Conservation (phyloP, 53 echinoderm and acorn worm genomes). For the Zoroaster sp. region DNA sequence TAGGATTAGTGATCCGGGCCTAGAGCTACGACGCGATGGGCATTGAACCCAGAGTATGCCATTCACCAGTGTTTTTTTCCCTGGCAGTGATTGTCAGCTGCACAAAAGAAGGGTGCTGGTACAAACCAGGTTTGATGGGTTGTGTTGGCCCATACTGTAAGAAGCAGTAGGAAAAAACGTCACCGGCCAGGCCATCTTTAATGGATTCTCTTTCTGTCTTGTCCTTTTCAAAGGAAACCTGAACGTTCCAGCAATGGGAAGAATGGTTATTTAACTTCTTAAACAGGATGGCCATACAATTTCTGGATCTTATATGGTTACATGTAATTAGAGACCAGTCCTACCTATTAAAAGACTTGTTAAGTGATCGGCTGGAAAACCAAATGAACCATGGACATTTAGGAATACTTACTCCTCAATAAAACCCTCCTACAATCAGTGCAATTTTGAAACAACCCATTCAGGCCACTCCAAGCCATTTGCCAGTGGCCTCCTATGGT, state of each 20-base stretch:
- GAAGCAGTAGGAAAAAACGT: conserved; percentile 16
- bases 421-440: too few species aligned
- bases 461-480: too few species aligned
- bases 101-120: conserved; percentile 17
- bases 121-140: conserved; percentile 34
- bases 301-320: conserved; percentile 23
- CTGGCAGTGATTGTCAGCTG: conserved; percentile 22
- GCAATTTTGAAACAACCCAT: too few species aligned
- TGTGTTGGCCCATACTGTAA: conserved; percentile 30
- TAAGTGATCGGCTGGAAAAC: conserved; percentile 16
- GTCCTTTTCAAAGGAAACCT: conserved; percentile 15
- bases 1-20: conserved; percentile 41
- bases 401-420: conserved; percentile 41
- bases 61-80: background rate
- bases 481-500: too few species aligned
- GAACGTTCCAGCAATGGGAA: conserved; percentile 30
- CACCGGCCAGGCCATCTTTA: conserved; percentile 12
- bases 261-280: conserved; percentile 44
- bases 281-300: conserved; percentile 27
- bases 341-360: conserved; percentile 10
- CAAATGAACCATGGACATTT: conserved; percentile 26
- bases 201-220: conserved; percentile 45
- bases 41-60: conserved; percentile 18
- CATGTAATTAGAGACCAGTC: conserved; percentile 34
- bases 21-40: conserved; percentile 28